Conservation (phyloP, 2,888 invertebrate genomes). For the Lingula anatina region DNA sequence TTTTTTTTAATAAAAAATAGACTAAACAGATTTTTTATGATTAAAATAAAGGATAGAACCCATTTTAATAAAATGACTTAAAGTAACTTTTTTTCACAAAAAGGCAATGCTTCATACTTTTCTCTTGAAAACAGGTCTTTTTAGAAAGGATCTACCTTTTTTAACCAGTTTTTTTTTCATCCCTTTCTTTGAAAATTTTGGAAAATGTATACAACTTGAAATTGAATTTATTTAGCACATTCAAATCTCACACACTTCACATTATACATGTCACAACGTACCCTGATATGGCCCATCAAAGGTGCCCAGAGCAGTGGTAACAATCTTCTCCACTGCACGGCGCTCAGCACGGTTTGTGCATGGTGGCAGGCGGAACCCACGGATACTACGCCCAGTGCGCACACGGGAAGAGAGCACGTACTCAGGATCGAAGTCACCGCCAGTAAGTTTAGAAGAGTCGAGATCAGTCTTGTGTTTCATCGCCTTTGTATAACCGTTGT, state of each 20-base stretch:
- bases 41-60: too few relatives aligned
- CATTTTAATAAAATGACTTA: background rate
- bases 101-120: too few relatives aligned
- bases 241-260: too few relatives aligned
- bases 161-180: too few relatives aligned
- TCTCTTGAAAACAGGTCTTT: too few relatives aligned
- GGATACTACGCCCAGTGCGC: slow-evolving; percentile 16
- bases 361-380: background rate
- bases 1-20: too few relatives aligned
- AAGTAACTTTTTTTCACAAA: background rate
- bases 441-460: slow-evolving; percentile 6
- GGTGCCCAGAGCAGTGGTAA: slow-evolving; percentile 18
- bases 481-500: slow-evolving; percentile 12
- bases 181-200: too few relatives aligned
- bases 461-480: slow-evolving; percentile 16
- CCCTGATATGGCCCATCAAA: slow-evolving; percentile 29
- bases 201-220: too few relatives aligned
- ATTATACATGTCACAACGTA: too few relatives aligned
- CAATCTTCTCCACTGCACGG: slow-evolving; percentile 22
- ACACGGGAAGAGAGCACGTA: slow-evolving; percentile 15
- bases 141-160: too few relatives aligned
- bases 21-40: too few relatives aligned
- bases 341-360: slow-evolving; percentile 11
- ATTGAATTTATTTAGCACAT: too few relatives aligned
- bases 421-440: slow-evolving; percentile 12